A percentile compares a stretch with the other conserved stretches of the same genome.
Conservation (phyloP, 2,113 vertebrate genomes). For the Chunga burmeisteri region DNA sequence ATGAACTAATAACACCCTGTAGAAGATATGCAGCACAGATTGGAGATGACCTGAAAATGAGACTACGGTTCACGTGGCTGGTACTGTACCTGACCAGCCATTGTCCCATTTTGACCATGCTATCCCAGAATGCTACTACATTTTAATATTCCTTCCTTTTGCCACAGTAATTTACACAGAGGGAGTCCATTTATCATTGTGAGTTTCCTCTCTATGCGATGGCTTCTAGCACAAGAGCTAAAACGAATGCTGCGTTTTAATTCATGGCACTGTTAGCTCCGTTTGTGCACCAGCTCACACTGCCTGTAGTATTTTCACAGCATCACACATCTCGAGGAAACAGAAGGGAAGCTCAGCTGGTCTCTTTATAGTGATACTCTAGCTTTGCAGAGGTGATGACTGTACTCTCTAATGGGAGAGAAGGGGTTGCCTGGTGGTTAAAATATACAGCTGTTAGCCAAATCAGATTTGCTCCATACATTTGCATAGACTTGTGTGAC, state of each 20-base stretch:
- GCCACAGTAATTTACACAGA: not conserved
- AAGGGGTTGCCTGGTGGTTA: constrained; percentile 1
- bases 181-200: not conserved
- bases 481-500: not conserved
- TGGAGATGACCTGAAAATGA: not conserved
- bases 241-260: not conserved
- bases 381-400: constrained; percentile 33
- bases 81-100: not conserved
- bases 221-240: not conserved
- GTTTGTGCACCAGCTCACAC: not conserved
- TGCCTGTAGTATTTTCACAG: constrained; percentile 56
- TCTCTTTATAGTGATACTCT: constrained; percentile 22
- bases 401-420: constrained; percentile 8
- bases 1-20: not conserved
- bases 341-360: constrained; percentile 59
- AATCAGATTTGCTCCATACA: not conserved
- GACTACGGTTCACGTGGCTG: not conserved
- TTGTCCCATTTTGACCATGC: not conserved
- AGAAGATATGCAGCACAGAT: not conserved
- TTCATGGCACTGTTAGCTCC: not conserved
- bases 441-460: constrained; percentile 14
- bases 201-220: not conserved
- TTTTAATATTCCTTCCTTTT: not conserved
- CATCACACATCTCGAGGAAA: constrained; percentile 36
- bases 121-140: not conserved